Conservation (phyloP, 1,140 invertebrate genomes). For the Drosophila lowei region DNA sequence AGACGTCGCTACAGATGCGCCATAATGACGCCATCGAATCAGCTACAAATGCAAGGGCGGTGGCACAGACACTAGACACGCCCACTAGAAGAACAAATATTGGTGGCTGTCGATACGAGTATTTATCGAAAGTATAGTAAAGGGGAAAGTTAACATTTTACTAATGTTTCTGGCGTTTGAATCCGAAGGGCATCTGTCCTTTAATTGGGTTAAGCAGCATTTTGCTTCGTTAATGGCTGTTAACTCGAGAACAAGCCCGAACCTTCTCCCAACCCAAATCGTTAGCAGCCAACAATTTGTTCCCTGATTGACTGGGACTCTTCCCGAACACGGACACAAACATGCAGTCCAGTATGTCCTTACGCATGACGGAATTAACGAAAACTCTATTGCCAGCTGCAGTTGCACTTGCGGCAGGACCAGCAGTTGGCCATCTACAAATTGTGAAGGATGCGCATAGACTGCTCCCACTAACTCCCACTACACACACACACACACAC, state of each 20-base stretch:
- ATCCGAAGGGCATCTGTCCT: neutral
- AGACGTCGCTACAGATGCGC: constrained; percentile 19
- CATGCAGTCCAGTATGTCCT: constrained; percentile 27
- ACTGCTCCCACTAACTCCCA: neutral
- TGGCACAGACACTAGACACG: neutral
- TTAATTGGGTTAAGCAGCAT: constrained; percentile 8
- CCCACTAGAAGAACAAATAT: constrained; percentile 69
- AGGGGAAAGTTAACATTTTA: constrained; percentile 11
- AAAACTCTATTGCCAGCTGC: constrained; percentile 36
- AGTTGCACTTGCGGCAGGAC: constrained; percentile 7
- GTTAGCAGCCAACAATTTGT: constrained; percentile 44
- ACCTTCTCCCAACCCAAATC: constrained; percentile 13
- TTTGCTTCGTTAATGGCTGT: constrained; percentile 35
- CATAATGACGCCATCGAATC: constrained; percentile 79
- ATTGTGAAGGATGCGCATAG: constrained; percentile 19
- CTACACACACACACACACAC: constrained; percentile 4
- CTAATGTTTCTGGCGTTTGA: neutral
- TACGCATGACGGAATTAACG: constrained; percentile 70
- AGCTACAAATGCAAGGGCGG: constrained; percentile 56
- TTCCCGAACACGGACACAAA: constrained; percentile 38
- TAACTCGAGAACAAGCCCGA: constrained; percentile 35
- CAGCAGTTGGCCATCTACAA: constrained; percentile 21
- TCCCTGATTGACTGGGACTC: constrained; percentile 43
- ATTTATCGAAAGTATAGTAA: neutral
- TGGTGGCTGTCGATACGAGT: constrained; percentile 55